Evolutionary conservation across 2,888 invertebrate genomes (phyloP).

Genomic region (Cerastis rubricosa): DNA sequence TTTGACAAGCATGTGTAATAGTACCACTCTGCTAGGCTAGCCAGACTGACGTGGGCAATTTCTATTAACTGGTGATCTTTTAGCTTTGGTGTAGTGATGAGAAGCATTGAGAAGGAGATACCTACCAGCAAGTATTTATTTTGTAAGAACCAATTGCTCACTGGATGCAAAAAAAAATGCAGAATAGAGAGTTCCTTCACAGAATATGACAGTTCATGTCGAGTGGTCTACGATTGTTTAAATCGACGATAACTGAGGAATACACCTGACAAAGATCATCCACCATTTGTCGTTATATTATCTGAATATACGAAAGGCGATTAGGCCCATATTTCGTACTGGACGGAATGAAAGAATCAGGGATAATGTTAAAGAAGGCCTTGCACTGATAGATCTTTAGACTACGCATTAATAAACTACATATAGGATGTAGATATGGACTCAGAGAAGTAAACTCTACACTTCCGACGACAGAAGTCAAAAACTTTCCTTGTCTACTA

Average conservation of each 20-base stretch:
- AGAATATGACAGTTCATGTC: neutral
- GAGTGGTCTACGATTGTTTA: neutral
- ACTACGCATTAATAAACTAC: neutral
- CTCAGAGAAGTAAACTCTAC: neutral
- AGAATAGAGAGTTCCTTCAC: neutral
- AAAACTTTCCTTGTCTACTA: conserved; percentile 4
- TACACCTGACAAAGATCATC: neutral
- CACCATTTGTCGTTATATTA: neutral
- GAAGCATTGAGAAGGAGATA: neutral
- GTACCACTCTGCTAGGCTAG: neutral
- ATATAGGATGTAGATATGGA: neutral
- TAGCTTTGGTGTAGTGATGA: neutral
- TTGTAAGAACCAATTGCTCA: neutral
- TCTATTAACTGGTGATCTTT: neutral
- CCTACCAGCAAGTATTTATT: neutral
- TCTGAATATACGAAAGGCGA: neutral
- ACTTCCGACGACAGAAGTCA: neutral
- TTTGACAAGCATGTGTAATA: conserved; percentile 22
- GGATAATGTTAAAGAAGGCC: neutral
- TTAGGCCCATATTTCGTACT: neutral
- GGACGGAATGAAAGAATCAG: neutral
- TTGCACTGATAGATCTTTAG: neutral
- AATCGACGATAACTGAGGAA: neutral
- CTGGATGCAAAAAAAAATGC: neutral
- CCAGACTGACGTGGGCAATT: neutral